phyloP scores from a whole-genome alignment of 2,797 vertebrate genomes.

The Gymnoscopelus microlampas region DNA sequence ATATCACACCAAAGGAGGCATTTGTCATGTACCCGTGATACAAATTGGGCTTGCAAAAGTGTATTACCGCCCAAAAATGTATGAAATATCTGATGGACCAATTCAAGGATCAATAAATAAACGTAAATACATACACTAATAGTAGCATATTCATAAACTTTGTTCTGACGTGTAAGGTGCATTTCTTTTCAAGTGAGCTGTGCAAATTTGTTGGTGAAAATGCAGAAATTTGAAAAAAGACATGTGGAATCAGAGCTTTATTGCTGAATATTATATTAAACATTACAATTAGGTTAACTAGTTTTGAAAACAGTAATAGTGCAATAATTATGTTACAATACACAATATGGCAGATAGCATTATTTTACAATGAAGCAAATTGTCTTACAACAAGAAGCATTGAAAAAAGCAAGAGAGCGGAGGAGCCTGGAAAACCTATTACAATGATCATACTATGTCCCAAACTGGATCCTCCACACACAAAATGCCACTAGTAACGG shows the following conservation, averaged over 20 bases:
- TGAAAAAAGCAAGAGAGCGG: conserved; percentile 55
- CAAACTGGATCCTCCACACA: conserved; percentile 9
- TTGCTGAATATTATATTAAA: conserved; percentile 84
- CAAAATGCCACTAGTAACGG: conserved; percentile 32
- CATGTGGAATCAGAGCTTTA: conserved; percentile 82
- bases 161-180: too few species aligned
- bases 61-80: too few species aligned
- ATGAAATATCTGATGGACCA: too few species aligned
- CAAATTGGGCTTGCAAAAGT: too few species aligned
- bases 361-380: conserved; percentile 80
- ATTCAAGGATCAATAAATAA: too few species aligned
- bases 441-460: conserved; percentile 35
- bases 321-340: conserved; percentile 85
- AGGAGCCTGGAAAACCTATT: conserved; percentile 52
- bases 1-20: too few species aligned
- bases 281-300: conserved; percentile 78
- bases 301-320: conserved; percentile 81
- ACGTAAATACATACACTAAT: too few species aligned
- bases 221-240: conserved; percentile 1
- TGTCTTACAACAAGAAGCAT: conserved; percentile 74
- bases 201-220: too few species aligned
- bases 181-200: too few species aligned
- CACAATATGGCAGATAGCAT: conserved; percentile 77
- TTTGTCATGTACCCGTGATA: too few species aligned
- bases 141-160: too few species aligned